phyloP scores from a whole-genome alignment of 2,888 invertebrate genomes.

The Homarus gammarus region DNA sequence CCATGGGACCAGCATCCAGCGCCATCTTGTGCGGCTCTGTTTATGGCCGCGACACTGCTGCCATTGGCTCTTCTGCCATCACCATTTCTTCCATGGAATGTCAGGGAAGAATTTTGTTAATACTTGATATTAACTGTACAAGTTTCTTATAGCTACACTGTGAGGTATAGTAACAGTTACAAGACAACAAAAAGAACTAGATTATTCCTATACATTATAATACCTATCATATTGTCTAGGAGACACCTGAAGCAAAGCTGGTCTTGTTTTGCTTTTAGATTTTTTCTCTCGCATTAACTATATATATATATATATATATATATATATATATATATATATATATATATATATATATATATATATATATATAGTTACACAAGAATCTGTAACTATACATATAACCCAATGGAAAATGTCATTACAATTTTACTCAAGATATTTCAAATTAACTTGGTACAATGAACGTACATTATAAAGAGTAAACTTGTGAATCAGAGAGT shows the following conservation, averaged over 20 bases:
- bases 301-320: conserved; percentile 5
- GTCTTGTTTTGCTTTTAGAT: conserved; percentile 2
- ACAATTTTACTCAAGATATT: neutral
- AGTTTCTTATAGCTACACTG: conserved; percentile 47
- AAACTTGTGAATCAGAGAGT: neutral
- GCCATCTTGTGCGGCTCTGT: neutral
- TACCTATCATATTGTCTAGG: conserved; percentile 9
- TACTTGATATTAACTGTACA: conserved; percentile 51
- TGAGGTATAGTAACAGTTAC: conserved; percentile 51
- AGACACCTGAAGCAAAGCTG: conserved; percentile 12
- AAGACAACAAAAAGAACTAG: conserved; percentile 22
- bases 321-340: neutral
- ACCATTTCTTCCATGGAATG: conserved; percentile 42
- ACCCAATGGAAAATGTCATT: neutral
- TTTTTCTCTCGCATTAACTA: neutral
- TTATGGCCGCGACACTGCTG: neutral
- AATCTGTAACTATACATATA: neutral
- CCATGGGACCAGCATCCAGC: no score
- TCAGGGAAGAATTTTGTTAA: conserved; percentile 29
- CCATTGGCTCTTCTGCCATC: conserved; percentile 2
- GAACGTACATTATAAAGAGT: neutral
- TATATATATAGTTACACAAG: neutral
- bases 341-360: neutral
- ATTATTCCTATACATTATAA: conserved; percentile 1
- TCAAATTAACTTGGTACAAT: conserved; percentile 4